Base-by-base conservation (phyloP, 2,113 vertebrate genomes). In the Cyphomyrus discorhynchus region DNA sequence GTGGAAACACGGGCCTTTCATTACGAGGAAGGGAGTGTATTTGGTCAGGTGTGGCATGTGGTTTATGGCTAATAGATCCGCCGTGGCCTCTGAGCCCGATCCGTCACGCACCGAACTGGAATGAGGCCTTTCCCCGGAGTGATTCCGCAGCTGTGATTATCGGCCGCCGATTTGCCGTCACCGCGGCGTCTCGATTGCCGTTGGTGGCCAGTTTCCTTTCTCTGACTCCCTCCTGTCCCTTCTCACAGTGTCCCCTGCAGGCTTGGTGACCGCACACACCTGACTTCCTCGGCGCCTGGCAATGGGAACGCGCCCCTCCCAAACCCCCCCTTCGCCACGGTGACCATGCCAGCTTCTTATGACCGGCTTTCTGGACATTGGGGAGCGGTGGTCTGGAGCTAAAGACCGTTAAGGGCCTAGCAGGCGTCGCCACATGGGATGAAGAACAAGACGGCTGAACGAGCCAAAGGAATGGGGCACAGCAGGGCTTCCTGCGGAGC, bases 181-280 rank as follows among this genome's bases (percentile, higher is more conserved):
- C 42, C 2, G 0, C 2, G 7, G 35, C 19, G 24, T 8, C 45
- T 8, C 47, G 27, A 8, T 11, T 77, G 62, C 11, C 13, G n/a
- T 9, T 27, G 62, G 49, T 3, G 19, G 47, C 86, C 53, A 5
- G 35, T 27, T 77, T 17, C n/a, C 45, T 58, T 90, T 90, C 90
- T 89, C 35, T 89, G 87, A 50, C 66, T 47, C 62, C n/a, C 82
- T 46, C 45, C 39, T 52, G 1, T 66, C 50, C 31, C 42, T 49
- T 53, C n/a, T 91, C 91, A 13, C 96, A 99, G 98, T 99, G 98
- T 96, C 98, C 98, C 92, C 96, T 99, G 92, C 98, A 99, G 96
- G 98, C 98, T 91, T 99, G 98, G 98, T 99, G 97, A 99, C 96
- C 93, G 92, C 92, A 90, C 95, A 94, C 95, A 95, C 93, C 94